Conservation (phyloP, 1,140 invertebrate species). For the Eubasilissa regina region DNA sequence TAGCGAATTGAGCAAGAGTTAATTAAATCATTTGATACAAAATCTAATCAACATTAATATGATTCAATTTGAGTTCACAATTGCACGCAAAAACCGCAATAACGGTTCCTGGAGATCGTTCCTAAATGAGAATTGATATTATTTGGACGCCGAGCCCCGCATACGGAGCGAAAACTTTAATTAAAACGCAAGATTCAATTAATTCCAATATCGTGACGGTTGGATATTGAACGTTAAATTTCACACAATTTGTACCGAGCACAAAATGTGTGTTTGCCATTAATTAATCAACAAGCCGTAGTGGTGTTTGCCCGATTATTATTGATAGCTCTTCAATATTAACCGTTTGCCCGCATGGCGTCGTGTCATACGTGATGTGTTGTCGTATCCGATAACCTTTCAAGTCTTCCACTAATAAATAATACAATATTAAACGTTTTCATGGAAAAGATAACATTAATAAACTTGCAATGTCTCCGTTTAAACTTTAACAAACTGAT, state of each 20-base stretch:
- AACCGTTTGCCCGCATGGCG: neutral
- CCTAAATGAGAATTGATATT: neutral
- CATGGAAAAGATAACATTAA: too few relatives aligned
- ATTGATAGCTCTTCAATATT: slow-evolving; percentile 19
- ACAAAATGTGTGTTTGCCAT: slow-evolving; percentile 3
- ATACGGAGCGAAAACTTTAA: slow-evolving; percentile 17
- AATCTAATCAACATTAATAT: slow-evolving; percentile 26
- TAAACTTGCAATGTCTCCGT: too few relatives aligned
- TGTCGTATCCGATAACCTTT: too few relatives aligned
- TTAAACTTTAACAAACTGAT: too few relatives aligned
- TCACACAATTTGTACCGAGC: neutral
- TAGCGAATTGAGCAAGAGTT: too few relatives aligned
- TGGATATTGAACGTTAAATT: neutral
- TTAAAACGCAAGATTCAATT: slow-evolving; percentile 26
- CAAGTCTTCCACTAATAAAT: too few relatives aligned
- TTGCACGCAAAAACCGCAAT: slow-evolving; percentile 11
- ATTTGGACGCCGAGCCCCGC: neutral
- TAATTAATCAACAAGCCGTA: neutral
- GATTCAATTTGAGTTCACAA: neutral
- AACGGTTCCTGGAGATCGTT: neutral
- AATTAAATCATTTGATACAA: slow-evolving; percentile 4
- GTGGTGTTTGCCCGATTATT: neutral
- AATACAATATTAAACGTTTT: neutral
- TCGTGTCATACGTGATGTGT: too few relatives aligned
- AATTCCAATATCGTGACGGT: slow-evolving; percentile 7